Evolutionary conservation across 2,113 vertebrate species (phyloP).

Genomic region (Pygoscelis adeliae): DNA sequence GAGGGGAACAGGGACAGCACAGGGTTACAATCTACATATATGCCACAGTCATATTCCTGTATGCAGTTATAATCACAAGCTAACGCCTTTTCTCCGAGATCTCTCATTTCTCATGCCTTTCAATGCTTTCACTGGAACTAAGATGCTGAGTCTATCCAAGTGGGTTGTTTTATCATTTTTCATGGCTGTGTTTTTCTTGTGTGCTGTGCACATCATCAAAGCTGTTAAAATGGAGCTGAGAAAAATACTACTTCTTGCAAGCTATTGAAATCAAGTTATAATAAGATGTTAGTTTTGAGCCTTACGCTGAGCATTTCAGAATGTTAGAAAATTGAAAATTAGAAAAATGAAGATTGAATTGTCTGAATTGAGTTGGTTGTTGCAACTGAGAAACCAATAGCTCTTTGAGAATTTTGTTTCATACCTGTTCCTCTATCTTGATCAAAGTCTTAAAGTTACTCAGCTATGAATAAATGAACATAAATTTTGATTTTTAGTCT

Average conservation of each 20-base stretch:
- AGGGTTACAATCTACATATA: fast-evolving
- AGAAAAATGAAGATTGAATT: slow-evolving; percentile 20
- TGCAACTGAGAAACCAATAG: slow-evolving; percentile 45
- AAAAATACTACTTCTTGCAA: slow-evolving; percentile 34
- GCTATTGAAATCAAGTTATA: slow-evolving; percentile 35
- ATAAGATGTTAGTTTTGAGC: slow-evolving; percentile 55
- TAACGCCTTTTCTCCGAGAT: neutral
- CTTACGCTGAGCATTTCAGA: slow-evolving; percentile 30
- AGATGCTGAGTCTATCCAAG: neutral
- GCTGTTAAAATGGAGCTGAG: slow-evolving; percentile 29
- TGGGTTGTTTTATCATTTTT: slow-evolving; percentile 5
- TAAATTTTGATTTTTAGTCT: slow-evolving; percentile 12
- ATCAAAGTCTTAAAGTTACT: slow-evolving; percentile 57
- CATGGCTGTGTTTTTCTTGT: slow-evolving; percentile 7
- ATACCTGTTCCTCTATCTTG: slow-evolving; percentile 38
- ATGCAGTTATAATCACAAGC: neutral
- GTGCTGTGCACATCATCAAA: slow-evolving; percentile 11
- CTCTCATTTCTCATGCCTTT: neutral
- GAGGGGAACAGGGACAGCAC: neutral
- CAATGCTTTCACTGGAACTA: slow-evolving; percentile 7
- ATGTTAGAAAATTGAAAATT: slow-evolving; percentile 34
- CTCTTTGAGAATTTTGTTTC: slow-evolving; percentile 46
- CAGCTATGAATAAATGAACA: slow-evolving; percentile 44
- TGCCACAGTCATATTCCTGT: neutral
- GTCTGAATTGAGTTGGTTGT: slow-evolving; percentile 34